Base-by-base conservation (phyloP, 2,888 invertebrate species). In the Harpagoxenus sublaevis region DNA sequence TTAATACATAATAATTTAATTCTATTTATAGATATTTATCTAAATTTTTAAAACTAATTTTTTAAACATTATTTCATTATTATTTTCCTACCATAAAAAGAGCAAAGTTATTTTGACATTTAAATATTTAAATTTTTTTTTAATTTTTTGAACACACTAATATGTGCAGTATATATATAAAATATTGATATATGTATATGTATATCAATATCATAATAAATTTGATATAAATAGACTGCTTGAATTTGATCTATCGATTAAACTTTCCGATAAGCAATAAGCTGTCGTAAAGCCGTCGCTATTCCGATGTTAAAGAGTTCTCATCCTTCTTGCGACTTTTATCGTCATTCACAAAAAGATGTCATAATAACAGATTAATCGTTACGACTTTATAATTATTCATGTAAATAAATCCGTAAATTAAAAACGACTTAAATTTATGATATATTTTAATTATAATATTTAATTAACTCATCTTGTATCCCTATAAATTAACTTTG, bases 401-500 rank as follows among this genome's bases (percentile, higher is more conserved):
- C 8, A 1, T 9, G 10, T 9, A 77, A 65, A 28, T 28, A 48
- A 39, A 53, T 48, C 1, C 5, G 3, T 48, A 31, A 62, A 62
- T 35, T 39, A 28, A n/a, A 42, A 53, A 28, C 18, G 3, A 18
- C 5, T 65, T 23, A 23, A 23, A 23, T 23, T 65, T 3, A 35
- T 35, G 28, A 65, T 39, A 51, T 18, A 6, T 28, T 51, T 63
- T 63, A 51, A 77, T 65, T 53, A 28, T 65, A 51, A 75, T 51
- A 51, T 75, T 63, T 75, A 75, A 77, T 53, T 77, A 65, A 77
- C 18, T 77, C 28, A 31, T 65, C 10, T 53, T 18, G 18, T 39
- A 53, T 53, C 39, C 15, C 23, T 23, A 28, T 39, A n/a, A 28
- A 53, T 1, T 15, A 65, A 48, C 48, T 75, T 35, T 35, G 8